Percentiles rank a stretch among this genome's conserved stretches.
These are phyloP conservation scores for Holotrichia oblita DNA, from an alignment of 1,140 invertebrate species.

Conservation along the genomic window DNA sequence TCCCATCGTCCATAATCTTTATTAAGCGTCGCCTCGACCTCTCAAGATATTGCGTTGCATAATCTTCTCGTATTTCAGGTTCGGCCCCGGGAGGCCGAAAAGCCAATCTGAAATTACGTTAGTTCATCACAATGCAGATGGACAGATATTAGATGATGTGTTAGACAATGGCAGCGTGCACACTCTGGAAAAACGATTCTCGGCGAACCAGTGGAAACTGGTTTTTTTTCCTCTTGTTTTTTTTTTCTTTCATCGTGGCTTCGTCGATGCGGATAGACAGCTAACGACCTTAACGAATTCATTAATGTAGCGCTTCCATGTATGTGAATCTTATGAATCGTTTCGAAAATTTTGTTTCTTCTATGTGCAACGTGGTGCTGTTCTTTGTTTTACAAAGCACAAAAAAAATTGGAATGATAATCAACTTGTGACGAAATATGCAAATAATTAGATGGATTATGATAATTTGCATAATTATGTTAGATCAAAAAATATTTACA, in stretches of 20 bases:
- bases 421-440: too few species aligned
- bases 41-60: neutral
- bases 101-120: neutral
- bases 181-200: conserved; percentile 9
- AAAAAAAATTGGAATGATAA: too few species aligned
- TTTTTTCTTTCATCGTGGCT: too few species aligned
- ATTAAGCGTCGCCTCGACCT: neutral
- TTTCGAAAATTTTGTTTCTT: too few species aligned
- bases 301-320: neutral
- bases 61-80: conserved; percentile 16
- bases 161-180: neutral
- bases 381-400: too few species aligned
- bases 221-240: neutral
- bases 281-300: conserved; percentile 16
- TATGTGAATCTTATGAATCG: too few species aligned
- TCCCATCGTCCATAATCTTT: neutral
- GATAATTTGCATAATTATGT: too few species aligned
- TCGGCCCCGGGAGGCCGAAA: neutral
- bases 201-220: neutral
- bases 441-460: too few species aligned
- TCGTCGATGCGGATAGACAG: neutral
- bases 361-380: too few species aligned
- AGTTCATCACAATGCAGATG: conserved; percentile 8
- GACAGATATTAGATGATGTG: conserved; percentile 12
- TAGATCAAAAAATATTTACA: too few species aligned